Conservation (phyloP, 2,797 vertebrate genomes). For the Sebastiscus albofasciatus region DNA sequence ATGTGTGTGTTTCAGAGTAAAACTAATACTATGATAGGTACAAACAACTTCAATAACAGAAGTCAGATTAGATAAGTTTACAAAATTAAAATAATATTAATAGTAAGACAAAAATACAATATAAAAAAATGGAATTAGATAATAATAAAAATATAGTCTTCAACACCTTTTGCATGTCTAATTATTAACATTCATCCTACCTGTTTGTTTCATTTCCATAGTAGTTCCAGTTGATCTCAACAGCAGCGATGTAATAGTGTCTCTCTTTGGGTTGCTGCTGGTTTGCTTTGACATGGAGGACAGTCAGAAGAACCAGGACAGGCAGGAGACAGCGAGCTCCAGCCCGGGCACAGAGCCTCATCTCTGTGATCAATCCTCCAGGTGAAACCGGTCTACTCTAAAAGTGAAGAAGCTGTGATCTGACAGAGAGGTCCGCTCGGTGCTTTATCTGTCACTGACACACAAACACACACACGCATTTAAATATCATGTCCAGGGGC, state of each 20-base stretch:
- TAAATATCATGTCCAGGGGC: slow-evolving; percentile 67
- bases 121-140: neutral
- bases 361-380: slow-evolving; percentile 60
- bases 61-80: neutral
- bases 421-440: slow-evolving; percentile 43
- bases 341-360: slow-evolving; percentile 67
- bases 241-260: slow-evolving; percentile 84
- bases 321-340: slow-evolving; percentile 47
- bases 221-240: slow-evolving; percentile 84
- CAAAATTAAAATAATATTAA: neutral
- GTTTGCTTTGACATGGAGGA: slow-evolving; percentile 20
- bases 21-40: neutral
- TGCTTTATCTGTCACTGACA: slow-evolving; percentile 75
- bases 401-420: slow-evolving; percentile 50
- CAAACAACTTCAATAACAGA: neutral
- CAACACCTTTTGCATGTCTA: neutral
- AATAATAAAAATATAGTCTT: neutral
- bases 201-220: slow-evolving; percentile 56
- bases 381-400: slow-evolving; percentile 33
- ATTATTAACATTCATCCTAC: slow-evolving; percentile 47
- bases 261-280: slow-evolving; percentile 66
- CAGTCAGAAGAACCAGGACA: slow-evolving; percentile 59
- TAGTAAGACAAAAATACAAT: neutral
- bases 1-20: no score
- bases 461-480: slow-evolving; percentile 20